Conservation (phyloP, 2,888 invertebrate species). For the Caenorhabditis imperialis region DNA sequence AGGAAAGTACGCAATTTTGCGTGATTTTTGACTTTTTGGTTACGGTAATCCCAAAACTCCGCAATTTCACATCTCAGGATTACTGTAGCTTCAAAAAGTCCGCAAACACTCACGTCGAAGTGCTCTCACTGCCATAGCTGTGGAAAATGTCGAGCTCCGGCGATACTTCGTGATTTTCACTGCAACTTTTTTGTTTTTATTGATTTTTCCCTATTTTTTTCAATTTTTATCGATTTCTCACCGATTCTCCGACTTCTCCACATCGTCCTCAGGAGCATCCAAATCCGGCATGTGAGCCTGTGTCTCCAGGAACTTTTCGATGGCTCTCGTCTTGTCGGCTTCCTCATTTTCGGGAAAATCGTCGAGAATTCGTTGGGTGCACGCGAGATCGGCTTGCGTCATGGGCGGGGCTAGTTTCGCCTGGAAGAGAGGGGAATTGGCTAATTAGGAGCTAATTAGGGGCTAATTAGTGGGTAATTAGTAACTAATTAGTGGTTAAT, state of each 20-base stretch:
- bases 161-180: slow-evolving; percentile 21
- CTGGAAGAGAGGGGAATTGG: too few species aligned
- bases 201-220: not conserved
- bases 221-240: not conserved
- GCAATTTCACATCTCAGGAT: too few species aligned
- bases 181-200: slow-evolving; percentile 21
- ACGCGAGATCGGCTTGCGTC: slow-evolving; percentile 32
- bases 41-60: too few species aligned
- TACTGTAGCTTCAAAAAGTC: too few species aligned
- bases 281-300: slow-evolving; percentile 29
- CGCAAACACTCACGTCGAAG: slow-evolving; percentile 16
- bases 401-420: not conserved
- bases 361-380: slow-evolving; percentile 42
- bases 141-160: slow-evolving; percentile 47
- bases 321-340: slow-evolving; percentile 6
- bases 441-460: too few species aligned
- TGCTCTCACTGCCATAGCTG: slow-evolving; percentile 11
- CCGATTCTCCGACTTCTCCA: not conserved
- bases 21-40: too few species aligned
- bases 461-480: too few species aligned
- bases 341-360: slow-evolving; percentile 15
- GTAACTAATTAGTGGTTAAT: too few species aligned
- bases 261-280: not conserved
- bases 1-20: too few species aligned
- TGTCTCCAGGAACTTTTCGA: slow-evolving; percentile 46